phyloP scores from a whole-genome alignment of 2,797 vertebrate genomes.

The Australoheros facetus region DNA sequence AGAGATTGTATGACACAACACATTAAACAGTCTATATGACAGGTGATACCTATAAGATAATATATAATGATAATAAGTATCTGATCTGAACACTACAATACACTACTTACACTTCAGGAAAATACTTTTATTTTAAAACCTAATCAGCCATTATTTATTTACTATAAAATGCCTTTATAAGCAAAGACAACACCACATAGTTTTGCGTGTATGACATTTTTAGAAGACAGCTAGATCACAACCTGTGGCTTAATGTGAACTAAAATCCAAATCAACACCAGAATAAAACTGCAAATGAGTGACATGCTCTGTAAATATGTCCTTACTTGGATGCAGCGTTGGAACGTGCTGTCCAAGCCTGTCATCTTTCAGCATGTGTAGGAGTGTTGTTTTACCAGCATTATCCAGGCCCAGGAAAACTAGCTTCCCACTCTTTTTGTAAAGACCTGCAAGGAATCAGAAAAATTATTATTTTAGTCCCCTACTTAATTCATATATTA shows the following conservation, averaged over 20 bases:
- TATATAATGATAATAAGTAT: neutral
- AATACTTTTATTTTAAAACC: neutral
- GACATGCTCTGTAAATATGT: neutral
- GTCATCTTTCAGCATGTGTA: slow-evolving; percentile 98
- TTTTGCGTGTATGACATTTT: neutral
- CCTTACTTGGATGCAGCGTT: slow-evolving; percentile 92
- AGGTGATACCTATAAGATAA: neutral
- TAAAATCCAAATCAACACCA: neutral
- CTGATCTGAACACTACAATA: neutral
- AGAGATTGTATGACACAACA: neutral
- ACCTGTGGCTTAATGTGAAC: neutral
- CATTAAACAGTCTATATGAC: neutral
- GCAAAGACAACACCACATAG: neutral
- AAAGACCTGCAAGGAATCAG: slow-evolving; percentile 84
- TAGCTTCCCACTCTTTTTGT: slow-evolving; percentile 96
- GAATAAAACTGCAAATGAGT: neutral
- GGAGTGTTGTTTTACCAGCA: slow-evolving; percentile 95
- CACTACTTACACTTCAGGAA: neutral
- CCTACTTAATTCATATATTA: neutral
- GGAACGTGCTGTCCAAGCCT: slow-evolving; percentile 94
- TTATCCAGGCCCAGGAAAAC: slow-evolving; percentile 98
- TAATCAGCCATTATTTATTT: neutral
- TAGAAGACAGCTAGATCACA: neutral
- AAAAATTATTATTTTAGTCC: neutral
- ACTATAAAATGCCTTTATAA: neutral